A percentile compares a stretch with the other conserved stretches of the same genome.
Evolutionary conservation across 2,797 vertebrate species (phyloP).

Genomic region (Microcaecilia unicolor): DNA sequence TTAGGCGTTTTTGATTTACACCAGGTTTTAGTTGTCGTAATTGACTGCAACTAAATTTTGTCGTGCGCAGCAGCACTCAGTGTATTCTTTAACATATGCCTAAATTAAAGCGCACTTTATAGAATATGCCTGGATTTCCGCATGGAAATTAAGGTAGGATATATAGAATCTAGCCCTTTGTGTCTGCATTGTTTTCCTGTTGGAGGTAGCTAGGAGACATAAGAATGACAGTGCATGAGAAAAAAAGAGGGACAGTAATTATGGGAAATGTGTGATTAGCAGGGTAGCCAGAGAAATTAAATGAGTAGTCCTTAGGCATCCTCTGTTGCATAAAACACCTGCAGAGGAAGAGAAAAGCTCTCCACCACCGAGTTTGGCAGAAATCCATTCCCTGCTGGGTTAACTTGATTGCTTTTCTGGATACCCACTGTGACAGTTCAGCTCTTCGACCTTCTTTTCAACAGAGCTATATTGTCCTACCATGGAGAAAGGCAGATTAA

Average conservation of each 20-base stretch:
- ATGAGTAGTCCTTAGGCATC: constrained; percentile 81
- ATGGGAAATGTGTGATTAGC: constrained; percentile 68
- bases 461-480: constrained; percentile 63
- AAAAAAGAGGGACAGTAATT: constrained; percentile 48
- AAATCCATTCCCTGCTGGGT: constrained; percentile 76
- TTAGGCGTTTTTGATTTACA: too few species aligned
- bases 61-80: too few species aligned
- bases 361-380: constrained; percentile 59
- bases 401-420: constrained; percentile 86
- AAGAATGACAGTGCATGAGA: constrained; percentile 35
- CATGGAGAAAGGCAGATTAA: constrained; percentile 65
- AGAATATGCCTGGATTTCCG: too few species aligned
- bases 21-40: too few species aligned
- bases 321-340: constrained; percentile 67
- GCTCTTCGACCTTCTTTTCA: constrained; percentile 65
- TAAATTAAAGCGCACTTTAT: too few species aligned
- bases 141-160: too few species aligned
- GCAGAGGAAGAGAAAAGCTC: constrained; percentile 67
- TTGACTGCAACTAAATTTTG: too few species aligned
- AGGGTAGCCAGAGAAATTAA: constrained; percentile 91
- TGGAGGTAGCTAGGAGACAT: constrained; percentile 49
- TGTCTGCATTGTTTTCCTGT: constrained; percentile 50
- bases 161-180: too few species aligned
- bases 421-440: constrained; percentile 75
- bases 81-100: too few species aligned